Evolutionary conservation across 2,113 vertebrate species (phyloP), one percentile per base, ranked within the genome.

Genomic region (Martes martes): DNA sequence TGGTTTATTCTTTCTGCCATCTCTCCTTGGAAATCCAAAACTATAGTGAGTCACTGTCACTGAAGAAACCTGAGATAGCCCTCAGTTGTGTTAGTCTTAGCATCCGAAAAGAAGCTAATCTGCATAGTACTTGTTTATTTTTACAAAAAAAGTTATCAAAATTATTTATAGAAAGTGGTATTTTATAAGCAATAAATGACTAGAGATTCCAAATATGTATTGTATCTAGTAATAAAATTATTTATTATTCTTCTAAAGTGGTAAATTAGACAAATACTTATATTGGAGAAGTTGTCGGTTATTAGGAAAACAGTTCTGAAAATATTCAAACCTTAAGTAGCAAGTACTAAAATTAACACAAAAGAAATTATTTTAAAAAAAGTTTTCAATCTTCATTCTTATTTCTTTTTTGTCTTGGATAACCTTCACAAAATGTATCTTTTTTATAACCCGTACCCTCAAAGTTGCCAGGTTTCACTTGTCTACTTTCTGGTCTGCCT

Each of bases 401-500:
- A 59, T 50, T 87, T 93, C 74, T 76, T 88, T 94, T 94, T 89
- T 96, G n/a, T 91, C 81, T 93, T 93, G 61, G 52, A 59, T 95
- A 95, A 94, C 65, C 42, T 95, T 93, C 69, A 95, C 36, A 67
- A 97, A 97, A 52, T 85, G 42, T 88, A 55, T 93, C 76, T 50
- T 95, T 96, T 92, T 91, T 74, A 31, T 95, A 94, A 78, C 50
- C n/a, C 78, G 39, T 94, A 76, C 79, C 39, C 91, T 96, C 57
- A 96, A 97, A 61, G 0, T 89, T 88, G 0, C 92, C 36, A 36
- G 76, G 0, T 39, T 95, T 6, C 2, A 33, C 36, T 95, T 31
- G 63, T 97, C 92, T 93, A 4, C 47, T 78, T 97, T 86, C 86
- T 21, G 0, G 11, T 47, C 98, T 98, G 89, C 98, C 98, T 97